phyloP scores from a whole-genome alignment of 2,797 vertebrate species.

The Sebastes iracundus region DNA sequence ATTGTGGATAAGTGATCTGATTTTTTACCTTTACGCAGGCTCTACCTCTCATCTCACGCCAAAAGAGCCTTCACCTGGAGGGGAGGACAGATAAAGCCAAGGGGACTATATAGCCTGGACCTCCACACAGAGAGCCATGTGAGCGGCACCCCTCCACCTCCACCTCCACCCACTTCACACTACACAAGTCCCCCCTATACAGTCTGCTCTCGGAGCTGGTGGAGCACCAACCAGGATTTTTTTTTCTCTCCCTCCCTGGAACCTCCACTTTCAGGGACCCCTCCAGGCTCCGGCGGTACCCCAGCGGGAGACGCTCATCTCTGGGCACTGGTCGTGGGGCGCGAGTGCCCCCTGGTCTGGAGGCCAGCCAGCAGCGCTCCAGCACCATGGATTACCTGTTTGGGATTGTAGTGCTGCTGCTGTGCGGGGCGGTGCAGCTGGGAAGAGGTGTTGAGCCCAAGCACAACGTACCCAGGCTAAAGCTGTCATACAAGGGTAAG shows the following conservation, averaged over 20 bases:
- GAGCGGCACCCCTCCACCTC: slow-evolving; percentile 65
- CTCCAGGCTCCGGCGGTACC: slow-evolving; percentile 49
- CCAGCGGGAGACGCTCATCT: slow-evolving; percentile 65
- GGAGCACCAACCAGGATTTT: slow-evolving; percentile 49
- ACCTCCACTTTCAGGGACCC: slow-evolving; percentile 56
- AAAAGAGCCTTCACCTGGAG: slow-evolving; percentile 64
- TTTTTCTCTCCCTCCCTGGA: slow-evolving; percentile 15
- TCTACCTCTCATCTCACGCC: slow-evolving; percentile 18
- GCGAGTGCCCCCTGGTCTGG: slow-evolving; percentile 78
- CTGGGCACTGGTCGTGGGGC: slow-evolving; percentile 70
- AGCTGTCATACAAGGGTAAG: slow-evolving; percentile 97
- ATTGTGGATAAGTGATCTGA: slow-evolving; percentile 62
- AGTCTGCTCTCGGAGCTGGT: slow-evolving; percentile 41
- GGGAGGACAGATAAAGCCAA: slow-evolving; percentile 44
- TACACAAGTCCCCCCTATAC: slow-evolving; percentile 67
- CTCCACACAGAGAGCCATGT: slow-evolving; percentile 84
- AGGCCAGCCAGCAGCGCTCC: slow-evolving; percentile 81
- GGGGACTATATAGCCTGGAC: slow-evolving; percentile 75
- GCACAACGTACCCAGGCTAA: slow-evolving; percentile 94
- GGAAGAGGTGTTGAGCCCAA: slow-evolving; percentile 85
- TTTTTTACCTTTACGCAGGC: slow-evolving; percentile 45
- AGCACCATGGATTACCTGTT: slow-evolving; percentile 94
- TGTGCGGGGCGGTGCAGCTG: slow-evolving; percentile 88
- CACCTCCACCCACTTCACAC: slow-evolving; percentile 57
- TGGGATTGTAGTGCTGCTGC: slow-evolving; percentile 91